phyloP scores from a whole-genome alignment of 1,140 invertebrate species.

The Papilio xuthus region DNA sequence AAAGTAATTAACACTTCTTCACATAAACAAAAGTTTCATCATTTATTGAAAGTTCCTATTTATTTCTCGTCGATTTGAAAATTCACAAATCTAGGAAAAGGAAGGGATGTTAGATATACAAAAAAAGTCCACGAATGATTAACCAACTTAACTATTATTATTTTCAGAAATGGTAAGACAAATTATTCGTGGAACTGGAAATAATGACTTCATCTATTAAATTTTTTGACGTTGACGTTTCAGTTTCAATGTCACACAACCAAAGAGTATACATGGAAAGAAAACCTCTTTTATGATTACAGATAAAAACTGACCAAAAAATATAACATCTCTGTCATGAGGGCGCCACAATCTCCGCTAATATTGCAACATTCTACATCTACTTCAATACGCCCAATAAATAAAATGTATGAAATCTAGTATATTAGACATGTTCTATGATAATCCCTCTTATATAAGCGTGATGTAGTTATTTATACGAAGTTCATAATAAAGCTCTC shows the following conservation, averaged over 20 bases:
- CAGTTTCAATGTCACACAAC: background rate
- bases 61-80: conserved; percentile 16
- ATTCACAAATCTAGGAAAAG: conserved; percentile 12
- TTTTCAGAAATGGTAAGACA: background rate
- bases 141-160: conserved; percentile 14
- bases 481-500: no score
- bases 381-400: no score
- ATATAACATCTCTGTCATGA: no score
- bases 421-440: no score
- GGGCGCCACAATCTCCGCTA: no score
- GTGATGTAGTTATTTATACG: no score
- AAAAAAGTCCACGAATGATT: background rate
- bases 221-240: conserved; percentile 26
- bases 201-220: conserved; percentile 13
- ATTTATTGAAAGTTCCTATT: conserved; percentile 19
- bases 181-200: conserved; percentile 5
- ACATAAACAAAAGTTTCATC: conserved; percentile 30
- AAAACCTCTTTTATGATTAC: background rate
- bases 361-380: no score
- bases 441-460: no score
- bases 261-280: background rate
- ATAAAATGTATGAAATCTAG: no score
- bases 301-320: background rate
- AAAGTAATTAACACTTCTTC: conserved; percentile 26
- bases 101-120: background rate